These are phyloP conservation scores for Pachymerium ferrugineum DNA, from an alignment of 2,888 invertebrate genomes.

Conservation along the genomic window DNA sequence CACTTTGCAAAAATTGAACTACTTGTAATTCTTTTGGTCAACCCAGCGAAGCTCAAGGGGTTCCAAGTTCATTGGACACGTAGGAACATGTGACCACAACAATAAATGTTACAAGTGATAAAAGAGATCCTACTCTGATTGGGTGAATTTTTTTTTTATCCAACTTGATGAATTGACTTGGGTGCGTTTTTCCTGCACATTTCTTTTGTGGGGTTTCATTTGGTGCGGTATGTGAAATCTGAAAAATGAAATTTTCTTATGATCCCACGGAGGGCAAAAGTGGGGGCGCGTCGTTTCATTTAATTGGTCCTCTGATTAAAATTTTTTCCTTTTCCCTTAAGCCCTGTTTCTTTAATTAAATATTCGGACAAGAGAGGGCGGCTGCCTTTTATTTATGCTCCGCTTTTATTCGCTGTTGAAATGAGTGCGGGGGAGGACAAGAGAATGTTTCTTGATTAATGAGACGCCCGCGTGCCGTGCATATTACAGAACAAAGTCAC, in stretches of 20 bases:
- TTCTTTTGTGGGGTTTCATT: constrained; percentile 25
- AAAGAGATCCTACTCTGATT: not conserved
- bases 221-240: constrained; percentile 26
- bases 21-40: no score
- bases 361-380: constrained; percentile 30
- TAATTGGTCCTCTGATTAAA: constrained; percentile 33
- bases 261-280: constrained; percentile 20
- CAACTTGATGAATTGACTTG: not conserved
- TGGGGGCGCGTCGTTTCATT: constrained; percentile 27
- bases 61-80: no score
- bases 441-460: constrained; percentile 27
- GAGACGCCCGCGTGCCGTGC: constrained; percentile 22
- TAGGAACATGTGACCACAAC: no score
- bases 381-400: constrained; percentile 22
- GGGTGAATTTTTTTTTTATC: not conserved
- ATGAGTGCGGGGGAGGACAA: constrained; percentile 6
- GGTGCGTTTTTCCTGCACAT: constrained; percentile 4
- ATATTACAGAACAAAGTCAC: constrained; percentile 27
- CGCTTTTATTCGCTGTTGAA: constrained; percentile 9
- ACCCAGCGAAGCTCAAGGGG: no score
- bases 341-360: constrained; percentile 31
- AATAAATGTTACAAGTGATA: no score
- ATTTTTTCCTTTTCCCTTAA: constrained; percentile 30
- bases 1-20: no score
- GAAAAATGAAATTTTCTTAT: constrained; percentile 30